These are phyloP conservation scores for Stenoptilia bipunctidactyla DNA, from an alignment of 2,888 invertebrate genomes.

Conservation along the genomic window DNA sequence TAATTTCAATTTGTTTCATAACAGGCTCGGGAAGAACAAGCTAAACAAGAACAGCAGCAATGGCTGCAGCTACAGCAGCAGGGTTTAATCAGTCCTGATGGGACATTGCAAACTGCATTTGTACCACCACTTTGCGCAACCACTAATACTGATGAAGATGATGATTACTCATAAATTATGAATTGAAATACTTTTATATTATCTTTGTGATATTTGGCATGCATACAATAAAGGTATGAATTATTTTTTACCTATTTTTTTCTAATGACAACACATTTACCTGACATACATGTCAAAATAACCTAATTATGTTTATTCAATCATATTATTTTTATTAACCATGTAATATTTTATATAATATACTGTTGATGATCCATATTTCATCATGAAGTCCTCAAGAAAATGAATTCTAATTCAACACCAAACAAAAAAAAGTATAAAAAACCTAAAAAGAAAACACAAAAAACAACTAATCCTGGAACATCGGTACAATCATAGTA, in stretches of 20 bases:
- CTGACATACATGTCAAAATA: neutral
- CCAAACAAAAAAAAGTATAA: constrained; percentile 40
- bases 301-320: neutral
- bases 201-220: too few species aligned
- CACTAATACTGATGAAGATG: constrained; percentile 59
- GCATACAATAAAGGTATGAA: too few species aligned
- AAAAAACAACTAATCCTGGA: constrained; percentile 32
- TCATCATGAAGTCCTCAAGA: constrained; percentile 28
- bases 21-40: constrained; percentile 90
- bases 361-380: neutral
- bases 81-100: constrained; percentile 45
- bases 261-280: too few species aligned
- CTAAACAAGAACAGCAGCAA: constrained; percentile 92
- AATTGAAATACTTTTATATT: too few species aligned
- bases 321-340: constrained; percentile 1
- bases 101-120: constrained; percentile 38
- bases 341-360: neutral
- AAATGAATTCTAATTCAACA: constrained; percentile 32
- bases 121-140: constrained; percentile 44
- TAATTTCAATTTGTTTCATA: constrained; percentile 10
- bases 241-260: too few species aligned
- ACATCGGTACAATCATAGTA: constrained; percentile 12
- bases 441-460: constrained; percentile 34
- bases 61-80: constrained; percentile 86
- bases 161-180: constrained; percentile 51